phyloP scores from a whole-genome alignment of 1,140 invertebrate species.

The Pteromalus puparum region DNA sequence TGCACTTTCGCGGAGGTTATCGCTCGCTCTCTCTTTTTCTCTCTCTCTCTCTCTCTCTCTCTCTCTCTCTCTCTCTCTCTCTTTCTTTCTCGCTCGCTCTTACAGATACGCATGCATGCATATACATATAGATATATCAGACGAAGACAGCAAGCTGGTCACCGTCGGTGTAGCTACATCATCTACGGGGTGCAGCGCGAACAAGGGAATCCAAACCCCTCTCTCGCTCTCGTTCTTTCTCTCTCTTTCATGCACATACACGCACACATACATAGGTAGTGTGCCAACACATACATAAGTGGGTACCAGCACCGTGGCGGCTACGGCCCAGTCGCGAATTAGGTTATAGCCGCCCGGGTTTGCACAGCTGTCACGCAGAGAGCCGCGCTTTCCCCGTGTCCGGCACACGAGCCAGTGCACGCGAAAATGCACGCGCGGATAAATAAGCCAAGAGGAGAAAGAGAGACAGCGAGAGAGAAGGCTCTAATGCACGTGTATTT shows the following conservation, averaged over 20 bases:
- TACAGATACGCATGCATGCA: too few relatives aligned
- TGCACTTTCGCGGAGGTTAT: constrained; percentile 51
- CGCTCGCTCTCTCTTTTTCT: not conserved
- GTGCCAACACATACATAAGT: too few relatives aligned
- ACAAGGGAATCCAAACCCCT: too few relatives aligned
- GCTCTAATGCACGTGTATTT: not conserved
- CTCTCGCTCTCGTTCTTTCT: too few relatives aligned
- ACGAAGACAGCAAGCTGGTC: not conserved
- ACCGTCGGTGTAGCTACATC: not conserved
- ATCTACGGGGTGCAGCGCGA: not conserved
- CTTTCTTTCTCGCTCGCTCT: not conserved
- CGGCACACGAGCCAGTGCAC: not conserved
- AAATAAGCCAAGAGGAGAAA: not conserved
- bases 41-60: constrained; percentile 15
- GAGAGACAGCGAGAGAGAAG: not conserved
- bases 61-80: not conserved
- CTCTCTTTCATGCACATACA: not conserved
- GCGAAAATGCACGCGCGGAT: constrained; percentile 5
- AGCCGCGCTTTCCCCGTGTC: not conserved
- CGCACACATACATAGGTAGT: not conserved
- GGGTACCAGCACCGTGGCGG: not conserved
- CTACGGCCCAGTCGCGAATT: not conserved
- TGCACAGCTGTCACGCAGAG: not conserved
- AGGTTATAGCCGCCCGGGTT: not conserved
- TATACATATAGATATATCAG: too few relatives aligned